These are phyloP conservation scores for Resseliella maxima DNA, from an alignment of 2,888 invertebrate species.

Conservation along the genomic window DNA sequence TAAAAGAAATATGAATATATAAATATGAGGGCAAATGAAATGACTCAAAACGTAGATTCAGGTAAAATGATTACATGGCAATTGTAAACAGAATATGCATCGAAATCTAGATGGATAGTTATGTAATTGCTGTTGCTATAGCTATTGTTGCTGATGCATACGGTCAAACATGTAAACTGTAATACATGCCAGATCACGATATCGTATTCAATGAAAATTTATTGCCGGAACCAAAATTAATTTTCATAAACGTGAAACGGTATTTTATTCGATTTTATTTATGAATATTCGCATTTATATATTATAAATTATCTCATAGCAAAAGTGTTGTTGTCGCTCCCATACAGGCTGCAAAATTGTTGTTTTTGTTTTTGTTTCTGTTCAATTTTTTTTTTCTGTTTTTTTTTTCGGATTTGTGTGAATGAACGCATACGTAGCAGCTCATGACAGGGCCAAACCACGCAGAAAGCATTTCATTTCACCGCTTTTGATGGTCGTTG, in stretches of 20 bases:
- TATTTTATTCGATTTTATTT: slow-evolving; percentile 55
- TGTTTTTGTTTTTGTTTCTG: neutral
- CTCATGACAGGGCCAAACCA: neutral
- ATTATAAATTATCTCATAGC: slow-evolving; percentile 40
- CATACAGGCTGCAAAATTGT: neutral
- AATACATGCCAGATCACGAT: neutral
- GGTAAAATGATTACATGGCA: slow-evolving; percentile 52
- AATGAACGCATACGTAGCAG: neutral
- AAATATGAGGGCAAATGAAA: neutral
- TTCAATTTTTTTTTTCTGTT: neutral
- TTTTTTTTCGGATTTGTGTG: neutral
- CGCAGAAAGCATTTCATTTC: neutral
- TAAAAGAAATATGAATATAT: neutral
- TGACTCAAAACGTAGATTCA: neutral
- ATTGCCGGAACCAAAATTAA: slow-evolving; percentile 55
- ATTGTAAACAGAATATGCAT: slow-evolving; percentile 9
- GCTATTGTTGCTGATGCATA: neutral
- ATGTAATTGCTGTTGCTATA: neutral
- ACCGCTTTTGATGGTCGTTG: neutral
- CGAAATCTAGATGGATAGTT: neutral
- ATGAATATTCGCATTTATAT: slow-evolving; percentile 22
- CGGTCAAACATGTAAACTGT: neutral
- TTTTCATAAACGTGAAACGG: slow-evolving; percentile 38
- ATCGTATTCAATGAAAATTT: slow-evolving; percentile 55
- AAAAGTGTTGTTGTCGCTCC: neutral